Evolutionary conservation across 2,888 invertebrate genomes (phyloP), one percentile per base, ranked within the genome.

Genomic region (Drosophila kuntzei): DNA sequence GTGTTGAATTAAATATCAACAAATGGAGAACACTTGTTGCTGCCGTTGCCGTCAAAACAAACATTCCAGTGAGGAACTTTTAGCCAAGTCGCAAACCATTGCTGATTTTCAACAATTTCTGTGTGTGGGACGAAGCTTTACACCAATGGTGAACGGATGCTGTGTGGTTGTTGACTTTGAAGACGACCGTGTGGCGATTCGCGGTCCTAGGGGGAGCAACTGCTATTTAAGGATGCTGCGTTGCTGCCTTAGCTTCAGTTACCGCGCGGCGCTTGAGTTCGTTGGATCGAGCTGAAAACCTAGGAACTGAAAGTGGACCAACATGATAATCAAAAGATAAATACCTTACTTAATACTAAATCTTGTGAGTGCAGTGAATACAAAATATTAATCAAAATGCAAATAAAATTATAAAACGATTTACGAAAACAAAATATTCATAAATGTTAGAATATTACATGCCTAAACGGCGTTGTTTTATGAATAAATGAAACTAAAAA

Each of bases 181-280:
- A 50, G 60, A 73, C 54, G 60, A 79, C 44, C 74, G 79, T 68
- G 59, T 46, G 34, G 11, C 32, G 4, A 37, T 41, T 55, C 58
- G 36, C 11, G 6, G 53, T 55, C 61, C 64, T 49, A n/a, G 20
- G 36, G 67, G 61, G 60, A 76, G 76, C 70, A 58, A 68, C 62
- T 71, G 71, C 80, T 91, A 90, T 91, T 90, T 90, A 90, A 91
- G 88, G 91, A 91, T 90, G 91, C 87, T 90, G 91, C 90, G 88
- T 84, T 85, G 77, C 81, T 83, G 79, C 76, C 84, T 89, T 88
- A 76, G 81, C 75, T 79, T 89, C 89, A 90, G 90, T 90, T 90
- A 87, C 77, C 83, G 89, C 91, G 91, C 88, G 91, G 84, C 90
- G 87, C 83, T 90, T 76, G 89, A 89, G 81, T 79, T 81, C 77